Evolutionary conservation across 2,797 vertebrate species (phyloP).

Genomic region (Morus bassanus): DNA sequence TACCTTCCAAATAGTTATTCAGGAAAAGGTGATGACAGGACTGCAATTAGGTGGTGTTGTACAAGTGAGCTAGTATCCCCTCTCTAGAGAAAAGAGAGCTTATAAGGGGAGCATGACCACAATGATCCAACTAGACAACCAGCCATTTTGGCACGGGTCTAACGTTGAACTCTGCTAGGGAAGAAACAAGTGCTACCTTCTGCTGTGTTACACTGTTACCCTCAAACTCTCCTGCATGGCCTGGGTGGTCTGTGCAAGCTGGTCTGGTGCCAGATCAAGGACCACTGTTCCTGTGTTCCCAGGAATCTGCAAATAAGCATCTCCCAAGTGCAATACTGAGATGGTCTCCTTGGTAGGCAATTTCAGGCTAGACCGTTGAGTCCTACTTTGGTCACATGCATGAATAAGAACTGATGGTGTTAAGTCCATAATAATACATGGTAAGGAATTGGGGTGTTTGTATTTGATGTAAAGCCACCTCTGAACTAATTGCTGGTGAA

Average conservation of each 20-base stretch:
- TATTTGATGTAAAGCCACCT: not conserved
- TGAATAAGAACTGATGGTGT: not conserved
- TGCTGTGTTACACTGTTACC: not conserved
- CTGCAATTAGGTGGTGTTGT: not conserved
- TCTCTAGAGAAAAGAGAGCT: not conserved
- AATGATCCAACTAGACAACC: not conserved
- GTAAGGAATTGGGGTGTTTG: not conserved
- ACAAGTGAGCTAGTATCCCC: not conserved
- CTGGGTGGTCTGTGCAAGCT: not conserved
- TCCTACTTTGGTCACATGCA: not conserved
- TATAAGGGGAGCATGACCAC: not conserved
- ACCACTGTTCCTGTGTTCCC: not conserved
- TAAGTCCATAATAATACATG: not conserved
- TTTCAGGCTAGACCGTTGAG: not conserved
- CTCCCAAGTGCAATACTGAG: not conserved
- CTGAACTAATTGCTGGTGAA: not conserved
- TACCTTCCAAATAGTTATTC: not conserved
- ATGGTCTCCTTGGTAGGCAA: not conserved
- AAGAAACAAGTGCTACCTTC: not conserved
- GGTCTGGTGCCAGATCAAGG: not conserved
- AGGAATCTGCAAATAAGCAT: not conserved
- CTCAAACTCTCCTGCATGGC: not conserved
- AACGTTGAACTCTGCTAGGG: not conserved
- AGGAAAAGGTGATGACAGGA: not conserved
- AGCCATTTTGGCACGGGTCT: not conserved